Conservation (phyloP, 2,888 invertebrate genomes). For the Agrilus biguttatus region DNA sequence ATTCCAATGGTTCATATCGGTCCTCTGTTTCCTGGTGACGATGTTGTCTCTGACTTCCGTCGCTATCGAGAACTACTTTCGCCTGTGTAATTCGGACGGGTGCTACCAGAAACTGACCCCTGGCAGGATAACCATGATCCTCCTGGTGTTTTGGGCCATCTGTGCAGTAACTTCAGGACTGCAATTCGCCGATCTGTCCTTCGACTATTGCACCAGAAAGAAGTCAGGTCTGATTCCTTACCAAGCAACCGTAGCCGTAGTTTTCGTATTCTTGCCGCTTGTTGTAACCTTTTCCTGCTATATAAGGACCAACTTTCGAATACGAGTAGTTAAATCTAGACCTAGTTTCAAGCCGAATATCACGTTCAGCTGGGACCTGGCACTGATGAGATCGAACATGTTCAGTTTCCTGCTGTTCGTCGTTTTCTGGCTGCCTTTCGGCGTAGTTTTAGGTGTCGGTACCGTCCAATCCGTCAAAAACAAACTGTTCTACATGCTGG, state of each 20-base stretch:
- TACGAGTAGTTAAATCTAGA: conserved; percentile 36
- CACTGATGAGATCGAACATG: conserved; percentile 47
- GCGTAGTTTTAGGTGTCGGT: conserved; percentile 41
- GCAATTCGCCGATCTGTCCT: conserved; percentile 49
- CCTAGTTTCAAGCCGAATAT: conserved; percentile 48
- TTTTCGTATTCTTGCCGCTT: conserved; percentile 45
- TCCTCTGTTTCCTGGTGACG: conserved; percentile 50
- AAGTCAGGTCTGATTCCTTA: conserved; percentile 40
- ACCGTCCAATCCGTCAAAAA: conserved; percentile 35
- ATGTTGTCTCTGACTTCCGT: conserved; percentile 46
- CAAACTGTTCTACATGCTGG: conserved; percentile 47
- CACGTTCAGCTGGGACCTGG: conserved; percentile 46
- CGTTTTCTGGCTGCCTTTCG: conserved; percentile 54
- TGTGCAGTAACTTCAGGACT: conserved; percentile 40
- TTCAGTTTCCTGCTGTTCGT: conserved; percentile 48
- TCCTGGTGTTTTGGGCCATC: conserved; percentile 41
- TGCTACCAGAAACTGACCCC: conserved; percentile 37
- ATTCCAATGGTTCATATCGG: conserved; percentile 50
- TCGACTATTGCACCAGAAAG: conserved; percentile 50
- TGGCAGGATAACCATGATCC: conserved; percentile 35
- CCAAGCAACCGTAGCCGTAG: conserved; percentile 38
- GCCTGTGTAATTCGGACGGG: conserved; percentile 40
- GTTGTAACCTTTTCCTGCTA: conserved; percentile 41
- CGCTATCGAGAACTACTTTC: conserved; percentile 51
- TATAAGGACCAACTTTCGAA: conserved; percentile 33